phyloP scores from a whole-genome alignment of 2,797 vertebrate genomes.

The Sebastes hopkinsi region DNA sequence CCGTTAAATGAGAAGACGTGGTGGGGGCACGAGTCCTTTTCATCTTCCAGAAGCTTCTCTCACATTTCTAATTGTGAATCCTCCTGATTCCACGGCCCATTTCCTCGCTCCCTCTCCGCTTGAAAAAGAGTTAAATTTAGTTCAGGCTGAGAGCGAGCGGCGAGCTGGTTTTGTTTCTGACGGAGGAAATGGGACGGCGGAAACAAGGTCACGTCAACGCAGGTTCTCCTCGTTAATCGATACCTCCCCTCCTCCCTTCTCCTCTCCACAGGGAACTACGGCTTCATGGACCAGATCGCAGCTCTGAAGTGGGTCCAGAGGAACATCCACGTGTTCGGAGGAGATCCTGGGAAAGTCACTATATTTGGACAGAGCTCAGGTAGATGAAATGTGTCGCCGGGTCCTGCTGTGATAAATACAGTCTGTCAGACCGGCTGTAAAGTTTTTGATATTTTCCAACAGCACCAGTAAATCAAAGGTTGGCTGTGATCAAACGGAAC shows the following conservation, averaged over 20 bases:
- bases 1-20: background rate
- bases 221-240: background rate
- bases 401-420: background rate
- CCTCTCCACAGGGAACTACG: slow-evolving; percentile 81
- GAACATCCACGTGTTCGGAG: slow-evolving; percentile 84
- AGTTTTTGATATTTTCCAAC: too few species aligned
- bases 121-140: slow-evolving; percentile 48
- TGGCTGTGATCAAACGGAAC: too few species aligned
- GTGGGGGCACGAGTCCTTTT: background rate
- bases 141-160: background rate
- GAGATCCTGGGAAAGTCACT: slow-evolving; percentile 82
- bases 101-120: slow-evolving; percentile 35
- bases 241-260: background rate
- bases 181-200: slow-evolving; percentile 32
- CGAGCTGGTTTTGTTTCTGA: slow-evolving; percentile 26
- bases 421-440: too few species aligned
- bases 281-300: slow-evolving; percentile 86
- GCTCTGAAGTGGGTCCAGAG: slow-evolving; percentile 85
- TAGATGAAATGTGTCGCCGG: background rate
- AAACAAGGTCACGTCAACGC: slow-evolving; percentile 43
- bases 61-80: slow-evolving; percentile 40
- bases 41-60: background rate
- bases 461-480: too few species aligned
- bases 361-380: slow-evolving; percentile 86
- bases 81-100: slow-evolving; percentile 35